These are phyloP conservation scores for Onychomys leucogaster DNA, from an alignment of 2,797 vertebrate genomes.

Conservation along the genomic window DNA sequence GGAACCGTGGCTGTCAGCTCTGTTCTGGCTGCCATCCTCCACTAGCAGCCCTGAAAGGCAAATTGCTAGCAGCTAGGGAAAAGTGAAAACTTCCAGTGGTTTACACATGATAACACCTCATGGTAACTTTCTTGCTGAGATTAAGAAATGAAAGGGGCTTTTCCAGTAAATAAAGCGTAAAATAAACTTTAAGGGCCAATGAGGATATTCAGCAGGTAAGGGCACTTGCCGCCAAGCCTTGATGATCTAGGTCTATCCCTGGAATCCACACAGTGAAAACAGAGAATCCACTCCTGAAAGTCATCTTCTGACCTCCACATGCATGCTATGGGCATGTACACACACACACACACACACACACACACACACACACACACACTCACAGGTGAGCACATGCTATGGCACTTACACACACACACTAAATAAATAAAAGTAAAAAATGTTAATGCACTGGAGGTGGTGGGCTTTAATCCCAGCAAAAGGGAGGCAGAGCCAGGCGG, in stretches of 20 bases:
- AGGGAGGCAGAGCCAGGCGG: too few species aligned
- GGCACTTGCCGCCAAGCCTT: neutral
- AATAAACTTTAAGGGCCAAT: neutral
- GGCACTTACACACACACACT: neutral
- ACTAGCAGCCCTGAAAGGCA: slow-evolving; percentile 20
- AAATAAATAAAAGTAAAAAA: neutral
- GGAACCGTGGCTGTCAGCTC: neutral
- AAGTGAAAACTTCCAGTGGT: neutral
- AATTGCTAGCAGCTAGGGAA: neutral
- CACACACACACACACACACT: neutral
- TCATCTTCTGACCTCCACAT: neutral
- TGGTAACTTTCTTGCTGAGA: neutral
- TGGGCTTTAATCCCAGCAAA: too few species aligned
- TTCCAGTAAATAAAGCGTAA: slow-evolving; percentile 14
- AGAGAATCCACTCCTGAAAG: neutral
- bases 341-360: neutral
- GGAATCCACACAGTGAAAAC: neutral
- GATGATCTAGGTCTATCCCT: neutral
- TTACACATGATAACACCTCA: neutral
- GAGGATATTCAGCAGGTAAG: neutral
- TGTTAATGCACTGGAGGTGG: neutral
- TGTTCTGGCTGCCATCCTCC: neutral
- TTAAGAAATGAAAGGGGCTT: slow-evolving; percentile 24
- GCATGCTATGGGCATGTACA: neutral
- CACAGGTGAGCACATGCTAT: neutral